Base-by-base conservation (phyloP, 1,140 invertebrate species). In the Pogonomyrmex barbatus region DNA sequence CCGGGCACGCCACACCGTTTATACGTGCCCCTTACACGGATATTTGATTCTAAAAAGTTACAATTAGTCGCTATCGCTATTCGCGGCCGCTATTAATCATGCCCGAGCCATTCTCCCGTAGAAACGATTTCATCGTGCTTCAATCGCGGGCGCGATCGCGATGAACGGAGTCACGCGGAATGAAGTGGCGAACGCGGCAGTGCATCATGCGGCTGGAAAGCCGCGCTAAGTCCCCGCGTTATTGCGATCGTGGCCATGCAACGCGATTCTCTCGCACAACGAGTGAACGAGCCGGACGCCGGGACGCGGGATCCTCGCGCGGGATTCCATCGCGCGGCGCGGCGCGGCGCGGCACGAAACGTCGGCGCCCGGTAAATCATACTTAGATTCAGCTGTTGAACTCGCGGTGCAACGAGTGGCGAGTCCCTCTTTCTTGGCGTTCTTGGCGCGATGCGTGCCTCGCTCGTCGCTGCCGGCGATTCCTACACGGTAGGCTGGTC, bases 351-450 rank as follows among this genome's bases (percentile, higher is more conserved):
- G 63, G 58, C 17, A 12, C 54, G 52, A 60, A 60, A 60, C 50
- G 73, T 77, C 58, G 60, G 24, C 58, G 71, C 58, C 86, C 91
- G 42, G 70, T 93, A 93, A 93, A 93, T 93, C 92, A 93, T 93
- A 90, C 89, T 92, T 91, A 86, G 86, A 92, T 91, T 92, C 91
- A 90, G 89, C 91, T 90, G 88, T 90, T 88, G 78, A 79, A 83
- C 82, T 83, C 89, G 87, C 92, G 89, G 91, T 90, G 73, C 62
- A 90, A 84, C 75, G 82, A 24, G 24, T 24, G 24, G 86, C 52
- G 76, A 67, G 82, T 84, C 45, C n/a, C 4, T 81, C 75, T 36
- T 30, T 30, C 42, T 30, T n/a, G n/a, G n/a, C 42, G 39, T n/a
- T 14, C 42, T 47, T 17, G 33, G 14, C 60, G 65, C 73, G 54